Conservation (phyloP, 2,888 invertebrate genomes). For the Andrena marginata region DNA sequence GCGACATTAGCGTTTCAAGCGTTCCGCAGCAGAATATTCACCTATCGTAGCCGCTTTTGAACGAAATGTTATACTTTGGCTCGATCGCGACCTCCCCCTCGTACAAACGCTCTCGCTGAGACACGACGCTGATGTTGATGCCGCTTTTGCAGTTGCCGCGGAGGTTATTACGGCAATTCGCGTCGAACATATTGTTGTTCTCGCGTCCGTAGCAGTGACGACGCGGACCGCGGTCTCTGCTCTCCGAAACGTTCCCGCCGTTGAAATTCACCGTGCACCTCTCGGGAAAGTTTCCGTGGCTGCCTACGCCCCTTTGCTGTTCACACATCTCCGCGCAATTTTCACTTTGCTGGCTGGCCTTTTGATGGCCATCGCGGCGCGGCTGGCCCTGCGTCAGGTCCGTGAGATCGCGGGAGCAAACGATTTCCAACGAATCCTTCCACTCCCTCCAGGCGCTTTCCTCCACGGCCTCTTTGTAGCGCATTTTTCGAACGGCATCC, state of each 20-base stretch:
- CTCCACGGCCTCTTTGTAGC: not conserved
- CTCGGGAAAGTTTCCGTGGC: slow-evolving; percentile 6
- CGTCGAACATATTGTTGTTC: slow-evolving; percentile 11
- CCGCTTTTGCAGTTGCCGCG: slow-evolving; percentile 26
- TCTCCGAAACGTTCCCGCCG: slow-evolving; percentile 13
- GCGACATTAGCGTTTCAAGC: not conserved
- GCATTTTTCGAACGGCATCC: slow-evolving; percentile 5
- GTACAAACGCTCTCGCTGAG: not conserved
- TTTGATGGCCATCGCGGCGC: not conserved
- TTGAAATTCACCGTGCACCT: not conserved
- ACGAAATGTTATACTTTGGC: slow-evolving; percentile 32
- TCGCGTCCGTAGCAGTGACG: slow-evolving; percentile 9
- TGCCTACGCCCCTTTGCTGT: slow-evolving; percentile 11
- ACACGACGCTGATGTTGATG: slow-evolving; percentile 35
- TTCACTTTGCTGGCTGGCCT: slow-evolving; percentile 3
- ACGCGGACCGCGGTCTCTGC: not conserved
- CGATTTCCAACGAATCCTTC: slow-evolving; percentile 4
- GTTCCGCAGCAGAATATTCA: slow-evolving; percentile 3
- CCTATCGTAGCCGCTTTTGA: slow-evolving; percentile 32
- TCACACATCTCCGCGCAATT: slow-evolving; percentile 31
- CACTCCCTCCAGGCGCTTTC: slow-evolving; percentile 6
- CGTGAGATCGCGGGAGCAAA: not conserved
- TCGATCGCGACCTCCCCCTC: slow-evolving; percentile 6
- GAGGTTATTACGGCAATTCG: slow-evolving; percentile 19
- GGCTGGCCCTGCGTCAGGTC: not conserved